Evolutionary conservation across 2,797 vertebrate genomes (phyloP).

Genomic region (Gambelia wislizenii): DNA sequence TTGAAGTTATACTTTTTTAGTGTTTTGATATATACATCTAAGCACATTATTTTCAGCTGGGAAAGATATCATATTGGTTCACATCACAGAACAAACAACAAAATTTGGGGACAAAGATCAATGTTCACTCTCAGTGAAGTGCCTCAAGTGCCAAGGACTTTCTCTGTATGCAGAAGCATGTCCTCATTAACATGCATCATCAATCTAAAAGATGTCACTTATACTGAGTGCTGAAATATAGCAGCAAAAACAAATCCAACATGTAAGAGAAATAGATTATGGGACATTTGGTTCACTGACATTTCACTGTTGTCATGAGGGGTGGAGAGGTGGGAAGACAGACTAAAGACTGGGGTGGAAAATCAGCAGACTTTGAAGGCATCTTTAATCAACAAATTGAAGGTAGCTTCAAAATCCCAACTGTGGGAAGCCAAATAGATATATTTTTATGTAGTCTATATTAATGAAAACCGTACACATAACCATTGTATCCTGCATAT

Average conservation of each 20-base stretch:
- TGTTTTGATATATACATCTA: conserved; percentile 5
- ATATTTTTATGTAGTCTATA: background rate
- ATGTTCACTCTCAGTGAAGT: background rate
- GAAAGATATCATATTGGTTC: conserved; percentile 45
- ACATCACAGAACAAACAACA: conserved; percentile 32
- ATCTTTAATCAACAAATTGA: no score
- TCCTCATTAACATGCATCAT: conserved; percentile 61
- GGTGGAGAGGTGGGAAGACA: no score
- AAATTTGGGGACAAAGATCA: conserved; percentile 35
- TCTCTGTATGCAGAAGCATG: rapidly evolving
- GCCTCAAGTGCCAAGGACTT: conserved; percentile 13
- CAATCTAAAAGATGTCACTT: conserved; percentile 43
- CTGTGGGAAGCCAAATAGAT: background rate
- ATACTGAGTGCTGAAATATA: conserved; percentile 32
- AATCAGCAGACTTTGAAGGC: no score
- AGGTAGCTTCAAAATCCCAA: background rate
- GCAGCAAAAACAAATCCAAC: conserved; percentile 65
- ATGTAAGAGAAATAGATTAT: conserved; percentile 51
- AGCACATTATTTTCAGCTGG: conserved; percentile 53
- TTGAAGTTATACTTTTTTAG: conserved; percentile 28
- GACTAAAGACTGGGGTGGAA: no score
- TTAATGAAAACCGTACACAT: background rate
- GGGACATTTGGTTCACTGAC: background rate
- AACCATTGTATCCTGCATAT: background rate
- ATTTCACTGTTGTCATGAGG: background rate